These are phyloP conservation scores for Odontocolon sp. DNA, from an alignment of 2,888 invertebrate species.

Conservation along the genomic window DNA sequence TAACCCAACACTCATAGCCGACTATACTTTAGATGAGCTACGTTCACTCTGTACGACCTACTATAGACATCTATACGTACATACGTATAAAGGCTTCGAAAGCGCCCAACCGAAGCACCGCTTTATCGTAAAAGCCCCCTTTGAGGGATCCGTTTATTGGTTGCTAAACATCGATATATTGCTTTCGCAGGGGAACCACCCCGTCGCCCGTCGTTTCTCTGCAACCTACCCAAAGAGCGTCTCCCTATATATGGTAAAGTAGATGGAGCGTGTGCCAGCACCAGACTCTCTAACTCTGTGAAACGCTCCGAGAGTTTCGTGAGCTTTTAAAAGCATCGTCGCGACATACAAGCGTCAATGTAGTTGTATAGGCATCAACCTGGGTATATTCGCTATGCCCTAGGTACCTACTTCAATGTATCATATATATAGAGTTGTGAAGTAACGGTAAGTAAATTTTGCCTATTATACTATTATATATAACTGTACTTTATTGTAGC, in stretches of 20 bases:
- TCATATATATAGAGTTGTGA: neutral
- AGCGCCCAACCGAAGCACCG: conserved; percentile 73
- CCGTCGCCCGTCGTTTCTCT: conserved; percentile 17
- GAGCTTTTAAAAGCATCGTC: conserved; percentile 75
- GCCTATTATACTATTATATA: neutral
- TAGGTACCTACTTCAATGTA: no score
- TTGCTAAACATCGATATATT: conserved; percentile 81
- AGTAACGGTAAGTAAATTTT: no score
- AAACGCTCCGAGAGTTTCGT: conserved; percentile 64
- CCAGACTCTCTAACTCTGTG: conserved; percentile 18
- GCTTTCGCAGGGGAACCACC: conserved; percentile 69
- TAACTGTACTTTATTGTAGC: neutral
- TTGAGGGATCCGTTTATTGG: conserved; percentile 81
- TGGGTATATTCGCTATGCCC: no score
- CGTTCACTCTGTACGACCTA: conserved; percentile 62
- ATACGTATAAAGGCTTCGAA: conserved; percentile 66
- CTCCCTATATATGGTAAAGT: conserved; percentile 15
- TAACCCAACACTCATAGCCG: conserved; percentile 32
- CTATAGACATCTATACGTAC: conserved; percentile 54
- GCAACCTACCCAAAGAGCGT: conserved; percentile 51
- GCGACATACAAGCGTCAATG: conserved; percentile 41
- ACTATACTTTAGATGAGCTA: conserved; percentile 37
- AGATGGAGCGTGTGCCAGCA: conserved; percentile 22
- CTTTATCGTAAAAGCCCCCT: conserved; percentile 80
- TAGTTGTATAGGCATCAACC: no score